phyloP scores from a whole-genome alignment of 2,113 vertebrate species.

The Poeciliopsis prolifica region DNA sequence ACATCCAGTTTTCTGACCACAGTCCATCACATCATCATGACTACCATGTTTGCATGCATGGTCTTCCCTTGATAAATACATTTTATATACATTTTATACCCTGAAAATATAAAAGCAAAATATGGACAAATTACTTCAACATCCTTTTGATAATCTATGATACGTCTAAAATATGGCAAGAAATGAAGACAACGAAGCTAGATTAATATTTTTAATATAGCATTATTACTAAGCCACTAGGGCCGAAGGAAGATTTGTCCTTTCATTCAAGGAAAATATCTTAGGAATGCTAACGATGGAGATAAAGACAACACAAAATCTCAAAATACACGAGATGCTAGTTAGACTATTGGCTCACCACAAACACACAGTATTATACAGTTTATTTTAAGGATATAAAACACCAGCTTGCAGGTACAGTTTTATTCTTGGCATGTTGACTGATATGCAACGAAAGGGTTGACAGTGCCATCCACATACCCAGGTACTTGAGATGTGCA shows the following conservation, averaged over 20 bases:
- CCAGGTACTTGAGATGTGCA: constrained; percentile 47
- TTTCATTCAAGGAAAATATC: neutral
- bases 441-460: constrained; percentile 27
- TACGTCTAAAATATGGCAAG: no score
- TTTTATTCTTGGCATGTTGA: constrained; percentile 7
- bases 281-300: neutral
- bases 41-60: no score
- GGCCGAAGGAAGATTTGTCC: neutral
- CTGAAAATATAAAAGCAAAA: neutral
- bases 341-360: neutral
- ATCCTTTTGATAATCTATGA: neutral
- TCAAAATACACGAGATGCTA: neutral
- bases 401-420: constrained; percentile 12
- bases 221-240: no score
- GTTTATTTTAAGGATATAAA: constrained; percentile 10
- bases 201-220: neutral
- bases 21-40: no score
- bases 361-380: constrained; percentile 15
- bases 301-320: neutral
- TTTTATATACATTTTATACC: no score
- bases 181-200: neutral
- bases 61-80: no score
- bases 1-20: neutral
- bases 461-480: constrained; percentile 32
- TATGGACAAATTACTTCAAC: neutral